Base-by-base conservation (phyloP, 2,888 invertebrate genomes). In the Cryptocephalus moraei region DNA sequence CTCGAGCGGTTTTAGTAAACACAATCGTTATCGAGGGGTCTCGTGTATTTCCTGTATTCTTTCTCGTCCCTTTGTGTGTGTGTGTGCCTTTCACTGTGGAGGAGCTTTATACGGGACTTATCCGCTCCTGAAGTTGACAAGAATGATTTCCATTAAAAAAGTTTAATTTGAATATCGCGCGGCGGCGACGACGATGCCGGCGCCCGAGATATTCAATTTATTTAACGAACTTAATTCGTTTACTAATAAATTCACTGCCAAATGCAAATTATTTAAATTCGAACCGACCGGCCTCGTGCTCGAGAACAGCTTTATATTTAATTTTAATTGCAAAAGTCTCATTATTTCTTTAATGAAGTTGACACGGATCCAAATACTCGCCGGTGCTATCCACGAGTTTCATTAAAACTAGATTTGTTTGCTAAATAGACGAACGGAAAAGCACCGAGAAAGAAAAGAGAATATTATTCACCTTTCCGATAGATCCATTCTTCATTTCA, bases 321-420 rank as follows among this genome's bases (percentile, higher is more conserved):
- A 61, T 61, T 62, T 61, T 61, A 61, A 63, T 63, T 61, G 60
- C 61, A 54, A 61, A 62, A 58, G 49, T 57, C 62, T 61, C 62
- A 57, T 62, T 63, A 63, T 61, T 61, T 58, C 60, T 59, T 60
- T 61, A 63, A 63, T 61, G 60, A 61, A 61, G 63, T 62, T 59
- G 61, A 61, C 60, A 62, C 60, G 56, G 57, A 58, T 61, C 57
- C 56, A 55, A 46, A 60, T 54, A 61, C 56, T 57, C 54, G 56
- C 55, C 55, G 56, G 56, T 55, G 60, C 58, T 57, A 61, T 59
- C 52, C 50, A 55, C 51, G 55, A 6, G 22, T 4, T 22, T 22
- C 22, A 22, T 22, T 22, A 22, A 22, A 22, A 22, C 22, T 22
- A 22, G 22, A 22, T 22, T 22, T 22, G 22, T 22, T 22, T 22